Conservation (phyloP, 2,797 vertebrate species). For the Ctenosaura bakeri region DNA sequence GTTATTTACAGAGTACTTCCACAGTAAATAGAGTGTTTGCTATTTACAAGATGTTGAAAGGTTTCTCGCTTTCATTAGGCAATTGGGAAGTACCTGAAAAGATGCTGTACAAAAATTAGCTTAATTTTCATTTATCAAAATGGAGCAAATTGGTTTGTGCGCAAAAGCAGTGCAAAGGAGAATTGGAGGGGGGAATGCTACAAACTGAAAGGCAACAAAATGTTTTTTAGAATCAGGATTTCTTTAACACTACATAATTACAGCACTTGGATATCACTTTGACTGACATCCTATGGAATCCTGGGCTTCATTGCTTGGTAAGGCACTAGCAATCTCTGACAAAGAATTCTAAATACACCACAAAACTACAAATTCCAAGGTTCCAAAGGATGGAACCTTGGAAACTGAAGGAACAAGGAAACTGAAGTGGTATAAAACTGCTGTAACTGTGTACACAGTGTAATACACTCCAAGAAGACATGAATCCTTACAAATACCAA, state of each 20-base stretch:
- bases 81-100: slow-evolving; percentile 40
- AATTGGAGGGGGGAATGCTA: slow-evolving; percentile 20
- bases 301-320: too few relatives aligned
- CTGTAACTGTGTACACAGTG: neutral
- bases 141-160: slow-evolving; percentile 24
- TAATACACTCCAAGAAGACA: neutral
- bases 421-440: too few relatives aligned
- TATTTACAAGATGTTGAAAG: slow-evolving; percentile 42
- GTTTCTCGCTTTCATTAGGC: slow-evolving; percentile 18
- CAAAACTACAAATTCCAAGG: too few relatives aligned
- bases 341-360: too few relatives aligned
- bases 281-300: too few relatives aligned
- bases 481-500: neutral
- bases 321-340: too few relatives aligned
- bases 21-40: slow-evolving; percentile 49
- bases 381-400: too few relatives aligned
- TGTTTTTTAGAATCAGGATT: neutral
- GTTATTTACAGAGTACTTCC: slow-evolving; percentile 37
- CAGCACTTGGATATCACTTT: too few relatives aligned
- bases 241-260: too few relatives aligned
- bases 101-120: slow-evolving; percentile 24
- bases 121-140: slow-evolving; percentile 46
- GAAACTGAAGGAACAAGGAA: too few relatives aligned
- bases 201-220: slow-evolving; percentile 6
- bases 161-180: slow-evolving; percentile 34